A percentile compares a stretch with the other conserved stretches of the same genome.
These are phyloP conservation scores for Nasonovia ribisnigri DNA, from an alignment of 2,888 invertebrate genomes.

Conservation along the genomic window DNA sequence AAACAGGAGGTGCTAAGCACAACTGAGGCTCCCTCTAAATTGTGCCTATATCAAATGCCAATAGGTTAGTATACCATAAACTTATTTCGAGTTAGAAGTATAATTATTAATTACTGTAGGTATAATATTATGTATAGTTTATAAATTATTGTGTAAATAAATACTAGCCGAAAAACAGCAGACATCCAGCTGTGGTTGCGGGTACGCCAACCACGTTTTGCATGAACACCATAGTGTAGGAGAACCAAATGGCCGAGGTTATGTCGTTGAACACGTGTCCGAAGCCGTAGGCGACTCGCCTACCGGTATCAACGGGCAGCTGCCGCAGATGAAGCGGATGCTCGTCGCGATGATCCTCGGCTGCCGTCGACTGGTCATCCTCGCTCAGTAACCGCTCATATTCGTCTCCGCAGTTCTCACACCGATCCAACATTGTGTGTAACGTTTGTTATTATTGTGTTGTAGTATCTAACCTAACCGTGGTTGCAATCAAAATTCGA, in stretches of 20 bases:
- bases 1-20: too few relatives aligned
- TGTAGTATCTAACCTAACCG: not conserved
- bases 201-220: constrained; percentile 71
- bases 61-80: not conserved
- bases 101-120: not conserved
- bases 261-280: constrained; percentile 93
- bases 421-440: not conserved
- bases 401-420: constrained; percentile 31
- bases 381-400: constrained; percentile 51
- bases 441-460: not conserved
- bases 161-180: constrained; percentile 79
- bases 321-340: not conserved
- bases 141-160: not conserved
- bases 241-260: constrained; percentile 79
- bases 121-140: not conserved
- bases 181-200: constrained; percentile 72
- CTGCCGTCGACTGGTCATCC: not conserved
- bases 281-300: constrained; percentile 75
- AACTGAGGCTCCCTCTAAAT: too few relatives aligned
- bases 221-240: constrained; percentile 71
- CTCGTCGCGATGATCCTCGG: not conserved
- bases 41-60: too few relatives aligned
- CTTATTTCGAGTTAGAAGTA: too few relatives aligned
- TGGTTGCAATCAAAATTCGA: not conserved
- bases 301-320: not conserved